These are phyloP conservation scores for Girardia tigrina DNA, from an alignment of 2,888 invertebrate species.

Conservation along the genomic window DNA sequence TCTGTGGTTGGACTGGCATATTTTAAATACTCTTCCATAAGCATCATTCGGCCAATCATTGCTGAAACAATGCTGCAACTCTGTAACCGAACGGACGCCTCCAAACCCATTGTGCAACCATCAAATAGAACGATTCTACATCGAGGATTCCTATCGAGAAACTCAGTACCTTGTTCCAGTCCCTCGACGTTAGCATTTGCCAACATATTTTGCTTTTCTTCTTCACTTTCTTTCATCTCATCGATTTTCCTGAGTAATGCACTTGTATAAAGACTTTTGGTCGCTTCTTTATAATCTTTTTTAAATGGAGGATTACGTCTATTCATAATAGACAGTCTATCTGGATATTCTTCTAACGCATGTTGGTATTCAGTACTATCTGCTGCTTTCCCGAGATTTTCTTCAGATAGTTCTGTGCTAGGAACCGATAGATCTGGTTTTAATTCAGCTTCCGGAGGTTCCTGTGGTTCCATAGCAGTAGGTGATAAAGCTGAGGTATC, in stretches of 20 bases:
- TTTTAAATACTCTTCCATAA: conserved; percentile 33
- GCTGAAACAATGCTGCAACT: conserved; percentile 28
- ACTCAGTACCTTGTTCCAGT: background rate
- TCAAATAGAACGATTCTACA: conserved; percentile 16
- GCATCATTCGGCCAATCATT: conserved; percentile 26
- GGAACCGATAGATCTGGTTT: background rate
- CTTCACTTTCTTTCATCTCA: conserved; percentile 1
- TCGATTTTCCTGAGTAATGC: background rate
- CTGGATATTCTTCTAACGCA: background rate
- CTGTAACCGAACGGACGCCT: conserved; percentile 31
- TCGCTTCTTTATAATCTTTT: conserved; percentile 13
- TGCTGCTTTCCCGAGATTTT: background rate
- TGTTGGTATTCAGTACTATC: background rate
- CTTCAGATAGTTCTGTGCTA: background rate
- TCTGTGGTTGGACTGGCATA: background rate
- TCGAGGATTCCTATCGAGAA: background rate
- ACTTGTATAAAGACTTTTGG: background rate
- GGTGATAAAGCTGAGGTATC: background rate
- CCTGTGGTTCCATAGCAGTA: background rate
- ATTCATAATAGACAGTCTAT: background rate
- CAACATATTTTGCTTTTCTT: background rate
- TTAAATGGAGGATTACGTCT: conserved; percentile 6
- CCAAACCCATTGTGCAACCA: conserved; percentile 29
- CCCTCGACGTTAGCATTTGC: background rate
- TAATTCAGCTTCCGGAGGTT: background rate